Evolutionary conservation across 2,888 invertebrate species (phyloP).

Genomic region (Hymenopus coronatus): DNA sequence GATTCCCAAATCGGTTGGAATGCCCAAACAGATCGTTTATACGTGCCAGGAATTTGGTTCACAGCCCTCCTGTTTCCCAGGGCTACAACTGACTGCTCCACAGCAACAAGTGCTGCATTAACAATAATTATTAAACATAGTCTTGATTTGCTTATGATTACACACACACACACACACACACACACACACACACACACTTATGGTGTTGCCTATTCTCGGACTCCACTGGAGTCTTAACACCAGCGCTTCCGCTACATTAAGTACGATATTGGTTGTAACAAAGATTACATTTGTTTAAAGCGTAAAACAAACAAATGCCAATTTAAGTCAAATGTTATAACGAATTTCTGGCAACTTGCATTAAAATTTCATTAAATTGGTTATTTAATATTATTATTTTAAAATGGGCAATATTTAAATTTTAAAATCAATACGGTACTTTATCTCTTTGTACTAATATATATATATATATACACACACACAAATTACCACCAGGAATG

Average conservation of each 20-base stretch:
- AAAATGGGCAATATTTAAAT: no score
- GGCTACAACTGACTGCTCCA: neutral
- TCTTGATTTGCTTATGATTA: neutral
- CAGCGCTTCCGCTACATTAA: neutral
- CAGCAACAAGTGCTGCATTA: neutral
- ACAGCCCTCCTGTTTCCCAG: neutral
- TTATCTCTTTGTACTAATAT: no score
- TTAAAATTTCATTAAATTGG: no score
- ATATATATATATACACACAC: no score
- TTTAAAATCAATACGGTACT: no score
- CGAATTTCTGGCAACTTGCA: no score
- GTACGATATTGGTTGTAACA: neutral
- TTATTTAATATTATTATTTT: no score
- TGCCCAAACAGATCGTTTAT: slow-evolving; percentile 29
- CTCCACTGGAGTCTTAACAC: neutral
- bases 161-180: neutral
- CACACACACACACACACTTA: neutral
- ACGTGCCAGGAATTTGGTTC: slow-evolving; percentile 26
- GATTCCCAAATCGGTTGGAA: slow-evolving; percentile 31
- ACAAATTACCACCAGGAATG: no score
- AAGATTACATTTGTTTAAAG: neutral
- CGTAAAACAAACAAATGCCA: neutral
- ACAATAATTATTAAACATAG: neutral
- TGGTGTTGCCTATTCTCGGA: neutral
- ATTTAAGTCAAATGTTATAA: no score